These are phyloP conservation scores for Belonocnema kinseyi DNA, from an alignment of 1,140 invertebrate genomes.

Conservation along the genomic window DNA sequence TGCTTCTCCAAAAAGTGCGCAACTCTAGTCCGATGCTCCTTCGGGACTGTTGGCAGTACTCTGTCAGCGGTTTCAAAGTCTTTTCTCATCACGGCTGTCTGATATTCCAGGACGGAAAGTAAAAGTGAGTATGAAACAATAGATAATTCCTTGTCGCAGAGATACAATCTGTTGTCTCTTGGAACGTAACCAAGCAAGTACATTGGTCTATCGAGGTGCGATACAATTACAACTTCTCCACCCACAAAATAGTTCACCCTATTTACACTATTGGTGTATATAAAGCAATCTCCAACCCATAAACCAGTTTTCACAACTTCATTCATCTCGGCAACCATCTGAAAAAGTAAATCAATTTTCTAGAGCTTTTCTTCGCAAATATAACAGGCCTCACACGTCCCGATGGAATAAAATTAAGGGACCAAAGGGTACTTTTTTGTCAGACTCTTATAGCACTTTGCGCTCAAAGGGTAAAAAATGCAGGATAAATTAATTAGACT, in stretches of 20 bases:
- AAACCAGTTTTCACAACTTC: slow-evolving; percentile 97
- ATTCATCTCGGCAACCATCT: slow-evolving; percentile 91
- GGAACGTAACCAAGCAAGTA: slow-evolving; percentile 98
- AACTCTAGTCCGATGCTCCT: slow-evolving; percentile 96
- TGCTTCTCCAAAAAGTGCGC: slow-evolving; percentile 99
- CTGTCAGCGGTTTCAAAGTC: slow-evolving; percentile 98
- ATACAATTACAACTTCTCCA: slow-evolving; percentile 98
- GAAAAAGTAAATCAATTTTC: slow-evolving; percentile 41
- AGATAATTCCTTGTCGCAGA: slow-evolving; percentile 98
- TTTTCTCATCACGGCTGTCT: slow-evolving; percentile 98
- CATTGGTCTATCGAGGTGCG: slow-evolving; percentile 94
- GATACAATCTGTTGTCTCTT: slow-evolving; percentile 96
- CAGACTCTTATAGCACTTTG: no score
- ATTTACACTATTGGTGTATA: slow-evolving; percentile 98
- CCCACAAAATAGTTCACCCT: slow-evolving; percentile 99
- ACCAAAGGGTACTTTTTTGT: no score
- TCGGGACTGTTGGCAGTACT: slow-evolving; percentile 95
- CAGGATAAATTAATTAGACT: no score
- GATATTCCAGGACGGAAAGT: slow-evolving; percentile 97
- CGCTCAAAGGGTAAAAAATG: no score
- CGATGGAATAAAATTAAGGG: no score
- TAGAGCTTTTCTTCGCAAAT: not conserved
- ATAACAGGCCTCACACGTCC: no score
- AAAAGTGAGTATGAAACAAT: slow-evolving; percentile 92
- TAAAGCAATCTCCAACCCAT: slow-evolving; percentile 99